Evolutionary conservation across 2,113 vertebrate species (phyloP).

Genomic region (Clarias gariepinus): DNA sequence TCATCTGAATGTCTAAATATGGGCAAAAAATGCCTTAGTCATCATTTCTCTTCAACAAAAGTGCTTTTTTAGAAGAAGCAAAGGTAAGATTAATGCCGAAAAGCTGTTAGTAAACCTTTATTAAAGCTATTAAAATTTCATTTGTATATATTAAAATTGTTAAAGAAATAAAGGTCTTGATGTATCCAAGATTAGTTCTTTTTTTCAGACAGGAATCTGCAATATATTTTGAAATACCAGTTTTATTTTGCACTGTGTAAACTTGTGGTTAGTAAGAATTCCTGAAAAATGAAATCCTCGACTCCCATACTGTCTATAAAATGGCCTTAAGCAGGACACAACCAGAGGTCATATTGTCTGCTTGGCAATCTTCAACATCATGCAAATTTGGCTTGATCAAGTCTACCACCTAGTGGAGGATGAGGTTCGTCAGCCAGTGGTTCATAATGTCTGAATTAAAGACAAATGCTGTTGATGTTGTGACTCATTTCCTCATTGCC

Average conservation of each 20-base stretch:
- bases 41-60: not conserved
- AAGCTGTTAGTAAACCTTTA: not conserved
- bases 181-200: not conserved
- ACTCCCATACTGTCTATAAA: constrained; percentile 6
- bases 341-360: not conserved
- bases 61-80: not conserved
- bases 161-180: not conserved
- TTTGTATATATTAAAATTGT: not conserved
- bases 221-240: not conserved
- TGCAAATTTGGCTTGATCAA: constrained; percentile 47
- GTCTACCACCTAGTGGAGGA: constrained; percentile 61
- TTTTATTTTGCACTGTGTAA: constrained; percentile 9
- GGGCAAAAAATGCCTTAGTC: not conserved
- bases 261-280: not conserved
- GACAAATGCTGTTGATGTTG: not conserved
- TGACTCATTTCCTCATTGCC: constrained; percentile 47
- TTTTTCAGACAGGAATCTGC: not conserved
- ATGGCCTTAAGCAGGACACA: not conserved
- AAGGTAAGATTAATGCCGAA: not conserved
- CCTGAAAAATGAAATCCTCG: constrained; percentile 22
- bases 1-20: too few relatives aligned
- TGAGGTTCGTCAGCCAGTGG: not conserved
- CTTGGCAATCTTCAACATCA: not conserved
- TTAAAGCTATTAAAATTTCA: not conserved
- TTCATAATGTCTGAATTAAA: constrained; percentile 37